These are phyloP conservation scores for Apostichopus japonicus DNA, from an alignment of 35 echinoderm and acorn worm species.

Conservation along the genomic window DNA sequence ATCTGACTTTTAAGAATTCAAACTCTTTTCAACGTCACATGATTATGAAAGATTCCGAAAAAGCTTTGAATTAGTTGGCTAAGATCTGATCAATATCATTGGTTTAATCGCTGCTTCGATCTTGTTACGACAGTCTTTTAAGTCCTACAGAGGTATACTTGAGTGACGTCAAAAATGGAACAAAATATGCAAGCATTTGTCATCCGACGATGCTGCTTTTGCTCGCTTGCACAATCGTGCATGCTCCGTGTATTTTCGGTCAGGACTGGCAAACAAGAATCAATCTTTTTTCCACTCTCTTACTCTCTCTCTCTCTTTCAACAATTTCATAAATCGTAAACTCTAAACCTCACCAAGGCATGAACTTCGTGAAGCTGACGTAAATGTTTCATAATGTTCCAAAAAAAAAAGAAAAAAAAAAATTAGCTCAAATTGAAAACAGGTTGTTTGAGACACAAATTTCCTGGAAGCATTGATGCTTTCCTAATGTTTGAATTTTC, in stretches of 20 bases:
- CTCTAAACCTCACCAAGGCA: neutral
- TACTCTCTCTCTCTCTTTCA: neutral
- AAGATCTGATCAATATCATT: neutral
- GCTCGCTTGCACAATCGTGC: neutral
- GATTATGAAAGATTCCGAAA: neutral
- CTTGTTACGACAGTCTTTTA: neutral
- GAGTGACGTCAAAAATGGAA: neutral
- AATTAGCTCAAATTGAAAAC: conserved; percentile 41
- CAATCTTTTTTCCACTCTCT: too few relatives aligned
- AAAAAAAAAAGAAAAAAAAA: neutral
- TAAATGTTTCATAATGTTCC: conserved; percentile 7
- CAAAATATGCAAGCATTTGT: conserved; percentile 6
- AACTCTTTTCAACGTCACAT: neutral
- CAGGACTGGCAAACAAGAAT: neutral
- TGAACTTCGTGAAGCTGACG: conserved; percentile 10
- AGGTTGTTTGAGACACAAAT: conserved; percentile 9
- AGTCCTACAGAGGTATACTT: neutral
- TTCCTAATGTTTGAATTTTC: neutral
- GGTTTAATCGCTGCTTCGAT: neutral
- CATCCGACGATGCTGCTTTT: neutral
- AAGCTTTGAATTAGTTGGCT: neutral
- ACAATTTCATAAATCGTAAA: neutral
- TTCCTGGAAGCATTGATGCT: conserved; percentile 28
- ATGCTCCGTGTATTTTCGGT: neutral
- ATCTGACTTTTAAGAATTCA: neutral